A percentile compares a stretch with the other conserved stretches of the same genome.
Evolutionary conservation across 2,797 vertebrate genomes (phyloP).

Genomic region (Hypotaenidia philippensis): DNA sequence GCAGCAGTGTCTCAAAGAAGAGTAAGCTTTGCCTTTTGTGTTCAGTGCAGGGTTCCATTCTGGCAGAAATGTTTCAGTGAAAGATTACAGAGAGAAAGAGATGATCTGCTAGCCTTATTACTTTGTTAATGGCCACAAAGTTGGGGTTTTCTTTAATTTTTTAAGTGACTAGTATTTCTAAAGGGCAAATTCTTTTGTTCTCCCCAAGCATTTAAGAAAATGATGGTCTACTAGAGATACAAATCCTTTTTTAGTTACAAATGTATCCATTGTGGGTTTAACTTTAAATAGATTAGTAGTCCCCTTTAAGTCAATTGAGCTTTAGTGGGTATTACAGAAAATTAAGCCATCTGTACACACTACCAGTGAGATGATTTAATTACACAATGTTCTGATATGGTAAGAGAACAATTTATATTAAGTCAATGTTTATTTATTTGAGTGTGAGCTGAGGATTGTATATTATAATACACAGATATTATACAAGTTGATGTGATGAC

Average conservation of each 20-base stretch:
- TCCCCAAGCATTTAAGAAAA: neutral
- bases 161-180: neutral
- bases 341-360: constrained; percentile 52
- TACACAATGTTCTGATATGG: constrained; percentile 28
- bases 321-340: constrained; percentile 55
- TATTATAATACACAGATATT: neutral
- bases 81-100: neutral
- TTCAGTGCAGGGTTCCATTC: neutral
- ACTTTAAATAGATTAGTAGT: constrained; percentile 52
- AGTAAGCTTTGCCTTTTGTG: neutral
- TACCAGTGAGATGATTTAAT: constrained; percentile 45
- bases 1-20: neutral
- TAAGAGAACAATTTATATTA: constrained; percentile 47
- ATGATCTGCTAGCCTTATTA: neutral
- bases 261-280: constrained; percentile 3
- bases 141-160: neutral
- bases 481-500: neutral
- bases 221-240: neutral
- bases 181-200: neutral
- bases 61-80: neutral
- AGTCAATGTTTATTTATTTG: constrained; percentile 44
- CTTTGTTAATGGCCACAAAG: neutral
- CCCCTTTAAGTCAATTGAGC: constrained; percentile 38
- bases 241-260: neutral
- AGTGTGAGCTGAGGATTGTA: neutral